A percentile compares a stretch with the other conserved stretches of the same genome.
Evolutionary conservation across 2,797 vertebrate genomes (phyloP).

Genomic region (Enteromius fasciolatus): DNA sequence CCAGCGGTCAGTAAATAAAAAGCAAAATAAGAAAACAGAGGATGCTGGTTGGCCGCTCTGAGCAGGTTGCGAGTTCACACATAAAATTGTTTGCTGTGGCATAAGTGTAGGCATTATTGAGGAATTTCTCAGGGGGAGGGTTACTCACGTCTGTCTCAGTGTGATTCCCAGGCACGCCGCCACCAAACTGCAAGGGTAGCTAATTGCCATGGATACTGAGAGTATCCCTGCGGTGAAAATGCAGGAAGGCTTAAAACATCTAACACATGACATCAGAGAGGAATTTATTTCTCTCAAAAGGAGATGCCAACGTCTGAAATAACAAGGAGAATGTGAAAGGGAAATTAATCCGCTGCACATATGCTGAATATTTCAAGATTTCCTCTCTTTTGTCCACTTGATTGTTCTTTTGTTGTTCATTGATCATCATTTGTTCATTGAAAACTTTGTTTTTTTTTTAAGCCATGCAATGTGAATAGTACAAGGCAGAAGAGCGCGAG

Average conservation of each 20-base stretch:
- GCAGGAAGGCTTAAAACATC: conserved; percentile 22
- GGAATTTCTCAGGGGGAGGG: conserved; percentile 26
- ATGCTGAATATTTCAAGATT: conserved; percentile 20
- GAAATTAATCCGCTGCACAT: conserved; percentile 13
- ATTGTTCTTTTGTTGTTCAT: conserved; percentile 23
- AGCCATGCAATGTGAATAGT: conserved; percentile 87
- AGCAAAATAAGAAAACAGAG: not conserved
- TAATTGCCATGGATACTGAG: conserved; percentile 57
- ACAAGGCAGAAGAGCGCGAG: conserved; percentile 81
- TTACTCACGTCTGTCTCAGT: conserved; percentile 32
- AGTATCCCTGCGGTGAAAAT: conserved; percentile 46
- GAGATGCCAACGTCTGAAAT: conserved; percentile 18
- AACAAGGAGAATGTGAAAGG: not conserved
- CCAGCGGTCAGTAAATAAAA: conserved; percentile 16
- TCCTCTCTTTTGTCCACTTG: not conserved
- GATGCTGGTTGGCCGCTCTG: not conserved
- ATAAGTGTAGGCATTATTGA: conserved; percentile 28
- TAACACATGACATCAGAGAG: conserved; percentile 47
- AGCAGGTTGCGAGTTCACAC: conserved; percentile 16
- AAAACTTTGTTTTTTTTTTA: conserved; percentile 31
- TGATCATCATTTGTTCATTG: conserved; percentile 7
- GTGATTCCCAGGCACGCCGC: conserved; percentile 43
- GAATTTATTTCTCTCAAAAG: conserved; percentile 20
- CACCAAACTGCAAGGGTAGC: conserved; percentile 50
- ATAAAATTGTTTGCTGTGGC: conserved; percentile 13